Evolutionary conservation across 2,113 vertebrate genomes (phyloP).

Genomic region (Uropsilus gracilis): DNA sequence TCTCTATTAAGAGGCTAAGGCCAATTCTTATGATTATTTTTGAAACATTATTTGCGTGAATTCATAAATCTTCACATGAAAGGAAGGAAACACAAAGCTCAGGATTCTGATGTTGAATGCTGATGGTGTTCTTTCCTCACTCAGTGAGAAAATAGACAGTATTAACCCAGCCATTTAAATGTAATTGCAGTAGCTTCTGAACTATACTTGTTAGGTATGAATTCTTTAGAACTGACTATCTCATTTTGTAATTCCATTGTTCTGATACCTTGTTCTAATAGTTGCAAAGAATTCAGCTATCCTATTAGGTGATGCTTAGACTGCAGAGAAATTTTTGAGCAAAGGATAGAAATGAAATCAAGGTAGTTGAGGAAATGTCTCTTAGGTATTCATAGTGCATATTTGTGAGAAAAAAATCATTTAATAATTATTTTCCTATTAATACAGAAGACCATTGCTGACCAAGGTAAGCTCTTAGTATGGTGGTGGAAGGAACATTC

Average conservation of each 20-base stretch:
- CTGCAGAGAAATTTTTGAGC: not conserved
- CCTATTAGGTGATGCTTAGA: not conserved
- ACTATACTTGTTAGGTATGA: not conserved
- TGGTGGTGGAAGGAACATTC: slow-evolving; percentile 15
- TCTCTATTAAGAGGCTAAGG: not conserved
- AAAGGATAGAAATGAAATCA: not conserved
- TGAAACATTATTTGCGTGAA: slow-evolving; percentile 31
- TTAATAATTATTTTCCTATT: not conserved
- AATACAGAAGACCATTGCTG: not conserved
- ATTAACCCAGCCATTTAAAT: not conserved
- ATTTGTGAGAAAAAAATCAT: not conserved
- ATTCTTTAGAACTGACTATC: not conserved
- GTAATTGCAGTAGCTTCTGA: not conserved
- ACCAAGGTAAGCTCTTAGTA: not conserved
- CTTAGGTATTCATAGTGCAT: not conserved
- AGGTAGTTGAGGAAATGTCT: slow-evolving; percentile 40
- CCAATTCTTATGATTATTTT: not conserved
- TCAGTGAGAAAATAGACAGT: not conserved
- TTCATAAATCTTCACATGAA: not conserved
- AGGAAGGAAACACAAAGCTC: not conserved
- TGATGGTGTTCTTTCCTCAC: not conserved
- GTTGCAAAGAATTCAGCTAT: not conserved
- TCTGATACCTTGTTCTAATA: no score
- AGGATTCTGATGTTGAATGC: not conserved
- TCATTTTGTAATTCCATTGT: not conserved